A percentile compares a stretch with the other conserved stretches of the same genome.
phyloP scores from a whole-genome alignment of 2,113 vertebrate genomes.

The Notiomystis cincta region DNA sequence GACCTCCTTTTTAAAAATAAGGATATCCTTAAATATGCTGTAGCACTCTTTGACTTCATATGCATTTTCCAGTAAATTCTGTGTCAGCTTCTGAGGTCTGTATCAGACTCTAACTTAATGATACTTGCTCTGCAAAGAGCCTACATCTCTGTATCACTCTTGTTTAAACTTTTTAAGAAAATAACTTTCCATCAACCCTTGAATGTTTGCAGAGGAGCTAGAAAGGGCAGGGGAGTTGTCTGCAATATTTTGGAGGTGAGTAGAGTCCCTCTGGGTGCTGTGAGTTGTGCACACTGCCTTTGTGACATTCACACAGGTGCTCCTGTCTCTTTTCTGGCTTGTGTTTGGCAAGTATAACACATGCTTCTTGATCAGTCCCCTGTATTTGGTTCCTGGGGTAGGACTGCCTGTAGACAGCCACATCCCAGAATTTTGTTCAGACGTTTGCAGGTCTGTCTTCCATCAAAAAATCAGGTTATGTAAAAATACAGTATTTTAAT shows the following conservation, averaged over 20 bases:
- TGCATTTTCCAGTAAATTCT: not conserved
- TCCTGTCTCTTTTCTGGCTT: not conserved
- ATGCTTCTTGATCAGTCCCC: not conserved
- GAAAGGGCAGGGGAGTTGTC: not conserved
- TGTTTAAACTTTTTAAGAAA: not conserved
- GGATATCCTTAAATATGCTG: not conserved
- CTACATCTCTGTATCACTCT: not conserved
- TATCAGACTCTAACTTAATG: not conserved
- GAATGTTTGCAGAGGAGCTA: not conserved
- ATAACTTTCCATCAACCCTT: not conserved
- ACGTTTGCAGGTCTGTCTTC: not conserved
- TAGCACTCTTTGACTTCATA: not conserved
- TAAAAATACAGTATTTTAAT: not conserved
- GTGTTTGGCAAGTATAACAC: not conserved
- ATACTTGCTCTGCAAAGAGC: not conserved
- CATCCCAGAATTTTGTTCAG: not conserved
- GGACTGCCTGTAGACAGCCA: not conserved
- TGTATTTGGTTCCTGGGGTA: not conserved
- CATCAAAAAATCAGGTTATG: not conserved
- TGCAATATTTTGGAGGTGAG: not conserved
- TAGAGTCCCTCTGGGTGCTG: not conserved
- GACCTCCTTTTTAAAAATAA: not conserved
- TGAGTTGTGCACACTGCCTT: not conserved
- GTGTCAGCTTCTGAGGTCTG: not conserved
- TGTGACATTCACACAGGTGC: not conserved